Conservation (phyloP, 2,888 invertebrate species). For the Pseudococcus jackbeardsleyi region DNA sequence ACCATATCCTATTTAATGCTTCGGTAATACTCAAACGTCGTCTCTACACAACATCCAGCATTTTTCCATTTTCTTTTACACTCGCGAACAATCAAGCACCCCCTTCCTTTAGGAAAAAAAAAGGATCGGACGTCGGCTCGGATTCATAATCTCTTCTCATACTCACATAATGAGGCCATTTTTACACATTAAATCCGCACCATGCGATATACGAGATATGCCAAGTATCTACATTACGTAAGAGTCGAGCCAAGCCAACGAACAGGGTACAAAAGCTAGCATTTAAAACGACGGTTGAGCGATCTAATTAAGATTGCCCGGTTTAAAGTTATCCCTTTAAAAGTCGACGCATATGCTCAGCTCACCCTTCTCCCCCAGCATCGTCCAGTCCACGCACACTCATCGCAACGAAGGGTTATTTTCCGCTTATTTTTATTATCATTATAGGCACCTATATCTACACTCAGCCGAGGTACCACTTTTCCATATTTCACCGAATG, state of each 20-base stretch:
- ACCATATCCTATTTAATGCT: background rate
- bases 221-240: background rate
- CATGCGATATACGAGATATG: background rate
- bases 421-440: conserved; percentile 52
- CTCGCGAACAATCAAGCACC: too few species aligned
- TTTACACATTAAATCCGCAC: conserved; percentile 11
- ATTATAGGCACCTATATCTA: background rate
- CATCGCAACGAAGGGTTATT: background rate
- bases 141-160: background rate
- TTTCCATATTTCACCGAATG: conserved; percentile 49
- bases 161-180: background rate
- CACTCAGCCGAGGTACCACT: background rate
- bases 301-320: conserved; percentile 55
- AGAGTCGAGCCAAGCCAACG: too few species aligned
- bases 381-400: background rate
- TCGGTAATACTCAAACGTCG: background rate
- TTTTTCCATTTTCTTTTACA: background rate
- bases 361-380: background rate
- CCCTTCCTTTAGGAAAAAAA: too few species aligned
- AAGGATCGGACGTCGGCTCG: too few species aligned
- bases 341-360: conserved; percentile 44
- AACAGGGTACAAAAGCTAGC: conserved; percentile 15
- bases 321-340: conserved; percentile 23
- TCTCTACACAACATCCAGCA: background rate
- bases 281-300: conserved; percentile 35